These are phyloP conservation scores for Cryptocheilus praepositus DNA, from an alignment of 2,888 invertebrate species.

Conservation along the genomic window DNA sequence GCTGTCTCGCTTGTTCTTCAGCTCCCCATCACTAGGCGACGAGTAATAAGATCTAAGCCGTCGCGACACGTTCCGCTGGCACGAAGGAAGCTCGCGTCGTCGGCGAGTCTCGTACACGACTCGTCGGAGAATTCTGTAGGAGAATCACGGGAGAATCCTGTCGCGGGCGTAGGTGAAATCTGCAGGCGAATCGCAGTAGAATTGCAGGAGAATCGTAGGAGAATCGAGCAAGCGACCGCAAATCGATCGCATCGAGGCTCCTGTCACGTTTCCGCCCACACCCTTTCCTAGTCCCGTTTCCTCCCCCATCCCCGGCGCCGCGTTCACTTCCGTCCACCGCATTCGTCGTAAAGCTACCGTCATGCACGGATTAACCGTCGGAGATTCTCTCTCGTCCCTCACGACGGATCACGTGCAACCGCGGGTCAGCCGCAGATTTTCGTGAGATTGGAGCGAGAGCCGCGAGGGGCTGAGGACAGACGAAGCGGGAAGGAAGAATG, in stretches of 20 bases:
- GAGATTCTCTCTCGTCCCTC: slow-evolving; percentile 38
- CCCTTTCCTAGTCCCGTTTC: neutral
- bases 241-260: slow-evolving; percentile 4
- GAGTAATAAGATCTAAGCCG: too few species aligned
- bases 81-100: too few species aligned
- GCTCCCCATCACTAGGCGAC: too few species aligned
- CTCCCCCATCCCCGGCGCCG: neutral
- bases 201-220: neutral
- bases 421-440: slow-evolving; percentile 31
- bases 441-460: slow-evolving; percentile 26
- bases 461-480: neutral
- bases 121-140: too few species aligned
- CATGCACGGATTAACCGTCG: slow-evolving; percentile 44
- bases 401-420: slow-evolving; percentile 16
- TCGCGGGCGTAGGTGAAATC: too few species aligned
- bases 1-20: neutral
- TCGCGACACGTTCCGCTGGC: too few species aligned
- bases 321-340: slow-evolving; percentile 14
- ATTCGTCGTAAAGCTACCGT: slow-evolving; percentile 11
- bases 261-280: neutral
- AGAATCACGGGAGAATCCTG: too few species aligned
- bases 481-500: slow-evolving; percentile 12
- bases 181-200: neutral
- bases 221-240: neutral
- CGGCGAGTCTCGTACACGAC: too few species aligned